phyloP scores from a whole-genome alignment of 1,140 invertebrate genomes.

The Bicyclus anynana region DNA sequence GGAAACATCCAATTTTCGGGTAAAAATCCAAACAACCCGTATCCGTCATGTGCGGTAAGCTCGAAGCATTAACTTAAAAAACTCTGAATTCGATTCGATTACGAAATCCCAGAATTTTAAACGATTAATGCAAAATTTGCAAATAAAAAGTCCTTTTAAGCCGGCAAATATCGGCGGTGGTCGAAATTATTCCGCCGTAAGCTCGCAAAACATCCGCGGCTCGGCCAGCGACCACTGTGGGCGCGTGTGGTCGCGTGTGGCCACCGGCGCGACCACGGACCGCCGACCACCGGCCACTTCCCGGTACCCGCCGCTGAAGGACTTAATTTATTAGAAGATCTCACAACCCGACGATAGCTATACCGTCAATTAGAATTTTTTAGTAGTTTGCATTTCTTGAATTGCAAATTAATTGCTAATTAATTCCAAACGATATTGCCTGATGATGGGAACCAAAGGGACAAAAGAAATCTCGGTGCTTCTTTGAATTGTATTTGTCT shows the following conservation, averaged over 20 bases:
- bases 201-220: neutral
- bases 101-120: neutral
- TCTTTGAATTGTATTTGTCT: too few relatives aligned
- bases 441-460: too few relatives aligned
- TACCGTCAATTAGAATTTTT: neutral
- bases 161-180: neutral
- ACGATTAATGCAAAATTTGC: neutral
- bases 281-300: neutral
- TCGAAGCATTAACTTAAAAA: too few relatives aligned
- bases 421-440: too few relatives aligned
- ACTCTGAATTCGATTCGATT: neutral
- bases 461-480: too few relatives aligned
- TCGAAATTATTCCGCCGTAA: neutral
- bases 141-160: neutral
- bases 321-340: neutral
- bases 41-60: too few relatives aligned
- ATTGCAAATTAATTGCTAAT: neutral
- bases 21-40: too few relatives aligned
- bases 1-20: too few relatives aligned
- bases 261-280: neutral
- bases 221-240: neutral
- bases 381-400: neutral
- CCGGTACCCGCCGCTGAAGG: neutral
- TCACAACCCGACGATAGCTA: neutral
- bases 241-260: neutral